Conservation (phyloP, 2,888 invertebrate genomes). For the Netelia melanura region DNA sequence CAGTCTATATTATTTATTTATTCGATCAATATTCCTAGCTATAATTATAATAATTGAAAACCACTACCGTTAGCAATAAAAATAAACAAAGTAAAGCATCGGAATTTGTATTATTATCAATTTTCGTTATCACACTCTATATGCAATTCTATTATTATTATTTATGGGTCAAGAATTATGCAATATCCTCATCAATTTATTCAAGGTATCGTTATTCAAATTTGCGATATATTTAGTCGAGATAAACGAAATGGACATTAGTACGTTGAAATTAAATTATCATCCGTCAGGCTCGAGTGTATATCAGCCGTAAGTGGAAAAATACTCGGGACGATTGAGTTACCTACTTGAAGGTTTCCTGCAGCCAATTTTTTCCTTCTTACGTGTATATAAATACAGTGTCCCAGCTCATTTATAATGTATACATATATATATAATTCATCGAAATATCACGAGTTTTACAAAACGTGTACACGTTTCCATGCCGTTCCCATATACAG, state of each 20-base stretch:
- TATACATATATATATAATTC: neutral
- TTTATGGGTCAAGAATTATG: too few species aligned
- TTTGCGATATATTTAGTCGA: neutral
- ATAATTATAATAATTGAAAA: too few species aligned
- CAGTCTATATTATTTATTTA: too few species aligned
- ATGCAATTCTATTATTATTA: too few species aligned
- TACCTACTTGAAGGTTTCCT: neutral
- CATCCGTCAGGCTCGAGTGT: neutral
- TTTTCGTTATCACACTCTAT: too few species aligned
- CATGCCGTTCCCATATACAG: neutral
- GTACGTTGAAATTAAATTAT: neutral
- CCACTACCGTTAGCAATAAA: neutral
- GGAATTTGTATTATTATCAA: too few species aligned
- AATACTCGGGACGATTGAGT: neutral
- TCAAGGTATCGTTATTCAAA: neutral
- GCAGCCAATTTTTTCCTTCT: neutral
- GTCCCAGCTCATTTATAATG: neutral
- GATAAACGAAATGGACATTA: neutral
- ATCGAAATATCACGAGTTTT: slow-evolving; percentile 1
- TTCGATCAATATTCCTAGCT: too few species aligned
- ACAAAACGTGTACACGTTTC: neutral
- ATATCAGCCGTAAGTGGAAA: neutral
- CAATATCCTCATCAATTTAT: too few species aligned
- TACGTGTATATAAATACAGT: neutral
- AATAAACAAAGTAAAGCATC: neutral